These are phyloP conservation scores for Zootoca vivipara DNA, from an alignment of 2,113 vertebrate genomes.

Conservation along the genomic window DNA sequence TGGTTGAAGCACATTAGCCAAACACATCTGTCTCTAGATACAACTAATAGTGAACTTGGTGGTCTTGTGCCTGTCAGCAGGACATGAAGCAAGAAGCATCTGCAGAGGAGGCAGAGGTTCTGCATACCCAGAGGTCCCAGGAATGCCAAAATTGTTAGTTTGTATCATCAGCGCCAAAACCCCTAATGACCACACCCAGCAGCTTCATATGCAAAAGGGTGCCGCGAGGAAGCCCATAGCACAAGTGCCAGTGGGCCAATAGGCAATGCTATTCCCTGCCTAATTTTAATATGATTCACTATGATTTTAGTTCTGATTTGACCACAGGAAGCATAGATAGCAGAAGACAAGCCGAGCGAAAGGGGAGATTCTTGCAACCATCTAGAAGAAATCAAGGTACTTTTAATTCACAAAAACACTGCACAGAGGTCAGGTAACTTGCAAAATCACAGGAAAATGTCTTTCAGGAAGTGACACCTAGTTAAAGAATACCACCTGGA, in stretches of 20 bases:
- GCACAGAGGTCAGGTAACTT: neutral
- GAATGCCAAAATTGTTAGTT: neutral
- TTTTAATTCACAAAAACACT: neutral
- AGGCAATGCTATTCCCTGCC: too few relatives aligned
- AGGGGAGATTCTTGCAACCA: neutral
- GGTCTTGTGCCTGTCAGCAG: neutral
- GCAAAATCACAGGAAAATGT: neutral
- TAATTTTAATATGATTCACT: neutral
- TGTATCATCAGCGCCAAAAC: neutral
- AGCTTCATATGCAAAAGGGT: too few relatives aligned
- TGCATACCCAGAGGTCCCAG: neutral
- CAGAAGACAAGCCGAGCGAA: neutral
- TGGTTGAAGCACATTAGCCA: neutral
- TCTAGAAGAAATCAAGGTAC: neutral
- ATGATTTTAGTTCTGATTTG: neutral
- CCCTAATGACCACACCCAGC: too few relatives aligned
- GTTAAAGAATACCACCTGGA: too few relatives aligned
- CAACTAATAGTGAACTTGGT: neutral
- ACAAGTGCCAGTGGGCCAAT: too few relatives aligned
- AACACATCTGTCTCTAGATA: neutral
- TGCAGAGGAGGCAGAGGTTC: neutral
- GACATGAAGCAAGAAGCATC: neutral
- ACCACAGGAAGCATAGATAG: neutral
- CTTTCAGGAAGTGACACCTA: too few relatives aligned
- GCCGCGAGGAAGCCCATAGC: too few relatives aligned